Evolutionary conservation across 2,888 invertebrate genomes (phyloP).

Genomic region (Incurvaria masculella): DNA sequence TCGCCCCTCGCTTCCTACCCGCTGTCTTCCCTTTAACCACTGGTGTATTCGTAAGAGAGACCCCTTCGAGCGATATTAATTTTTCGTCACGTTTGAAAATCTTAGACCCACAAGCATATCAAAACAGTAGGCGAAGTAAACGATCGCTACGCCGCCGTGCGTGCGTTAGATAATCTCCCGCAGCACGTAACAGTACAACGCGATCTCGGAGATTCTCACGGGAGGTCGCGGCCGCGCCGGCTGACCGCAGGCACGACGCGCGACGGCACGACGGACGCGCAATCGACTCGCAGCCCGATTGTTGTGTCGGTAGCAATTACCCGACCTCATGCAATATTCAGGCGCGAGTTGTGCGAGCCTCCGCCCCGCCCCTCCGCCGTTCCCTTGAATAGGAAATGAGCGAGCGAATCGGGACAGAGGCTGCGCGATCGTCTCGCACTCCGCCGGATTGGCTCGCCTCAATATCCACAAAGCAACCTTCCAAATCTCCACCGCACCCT

Average conservation of each 20-base stretch:
- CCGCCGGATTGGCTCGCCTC: neutral
- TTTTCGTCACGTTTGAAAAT: too few relatives aligned
- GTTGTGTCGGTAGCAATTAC: neutral
- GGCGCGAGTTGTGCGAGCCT: neutral
- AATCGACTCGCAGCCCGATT: neutral
- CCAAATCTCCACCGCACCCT: too few relatives aligned
- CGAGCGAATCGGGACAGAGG: neutral
- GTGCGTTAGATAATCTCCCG: too few relatives aligned
- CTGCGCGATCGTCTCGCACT: neutral
- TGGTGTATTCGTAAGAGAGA: too few relatives aligned
- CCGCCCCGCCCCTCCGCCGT: neutral
- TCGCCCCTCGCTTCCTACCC: too few relatives aligned
- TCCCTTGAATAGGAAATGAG: neutral
- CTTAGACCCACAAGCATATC: too few relatives aligned
- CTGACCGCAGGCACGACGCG: neutral
- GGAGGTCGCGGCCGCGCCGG: neutral
- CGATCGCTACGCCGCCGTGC: too few relatives aligned
- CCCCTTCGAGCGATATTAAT: too few relatives aligned
- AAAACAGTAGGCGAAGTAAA: too few relatives aligned
- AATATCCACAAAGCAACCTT: too few relatives aligned
- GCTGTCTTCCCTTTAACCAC: too few relatives aligned
- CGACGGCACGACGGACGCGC: neutral
- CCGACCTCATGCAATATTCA: neutral
- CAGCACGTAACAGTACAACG: neutral
- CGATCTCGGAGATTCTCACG: neutral